Evolutionary conservation across 2,113 vertebrate species (phyloP).

Genomic region (Pionites leucogaster): DNA sequence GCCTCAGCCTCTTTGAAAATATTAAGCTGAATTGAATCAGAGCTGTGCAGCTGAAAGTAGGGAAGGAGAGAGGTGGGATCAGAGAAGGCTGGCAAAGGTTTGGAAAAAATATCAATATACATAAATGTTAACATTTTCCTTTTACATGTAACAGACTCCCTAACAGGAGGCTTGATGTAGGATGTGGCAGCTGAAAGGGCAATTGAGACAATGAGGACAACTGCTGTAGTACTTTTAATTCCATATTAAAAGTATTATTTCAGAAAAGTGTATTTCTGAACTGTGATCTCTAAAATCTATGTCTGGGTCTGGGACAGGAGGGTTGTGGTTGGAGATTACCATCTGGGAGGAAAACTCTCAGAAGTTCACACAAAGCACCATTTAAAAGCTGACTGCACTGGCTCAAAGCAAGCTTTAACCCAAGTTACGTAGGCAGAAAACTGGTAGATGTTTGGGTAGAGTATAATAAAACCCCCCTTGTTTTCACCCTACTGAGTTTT

Average conservation of each 20-base stretch:
- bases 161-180: neutral
- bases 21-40: neutral
- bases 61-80: neutral
- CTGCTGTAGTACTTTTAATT: neutral
- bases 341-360: neutral
- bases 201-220: neutral
- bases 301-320: neutral
- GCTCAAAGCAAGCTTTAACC: neutral
- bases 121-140: neutral
- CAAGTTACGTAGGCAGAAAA: neutral
- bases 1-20: neutral
- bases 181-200: neutral
- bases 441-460: neutral
- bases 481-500: neutral
- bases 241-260: neutral
- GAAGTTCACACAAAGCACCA: neutral
- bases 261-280: neutral
- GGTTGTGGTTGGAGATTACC: neutral
- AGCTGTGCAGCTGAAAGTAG: neutral
- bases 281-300: neutral
- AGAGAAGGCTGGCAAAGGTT: neutral
- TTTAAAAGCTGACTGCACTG: constrained; percentile 3
- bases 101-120: neutral
- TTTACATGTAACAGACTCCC: neutral
- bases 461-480: neutral